phyloP scores from a whole-genome alignment of 2,113 vertebrate species.

The Megaceryle maxima region DNA sequence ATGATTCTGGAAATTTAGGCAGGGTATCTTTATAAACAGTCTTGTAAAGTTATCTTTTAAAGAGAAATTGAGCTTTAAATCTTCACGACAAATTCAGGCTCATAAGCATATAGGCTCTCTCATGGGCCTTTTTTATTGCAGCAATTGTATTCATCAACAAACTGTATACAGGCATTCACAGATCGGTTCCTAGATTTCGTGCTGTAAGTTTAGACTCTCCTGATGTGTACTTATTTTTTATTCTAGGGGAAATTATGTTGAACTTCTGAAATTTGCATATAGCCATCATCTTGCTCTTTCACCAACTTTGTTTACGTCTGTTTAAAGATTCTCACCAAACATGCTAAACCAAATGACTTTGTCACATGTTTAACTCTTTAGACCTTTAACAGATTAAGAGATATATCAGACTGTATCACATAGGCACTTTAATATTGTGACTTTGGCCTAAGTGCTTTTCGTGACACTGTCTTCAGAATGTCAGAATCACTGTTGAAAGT shows the following conservation, averaged over 20 bases:
- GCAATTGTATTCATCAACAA: neutral
- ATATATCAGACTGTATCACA: neutral
- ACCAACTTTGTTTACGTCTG: neutral
- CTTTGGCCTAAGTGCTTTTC: neutral
- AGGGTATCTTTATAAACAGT: slow-evolving; percentile 13
- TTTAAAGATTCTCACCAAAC: neutral
- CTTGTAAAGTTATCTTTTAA: slow-evolving; percentile 14
- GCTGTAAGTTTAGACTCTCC: neutral
- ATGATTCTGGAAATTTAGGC: neutral
- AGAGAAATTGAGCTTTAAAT: neutral
- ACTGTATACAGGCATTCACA: neutral
- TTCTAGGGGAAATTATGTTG: neutral
- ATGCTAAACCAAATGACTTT: neutral
- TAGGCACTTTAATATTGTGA: neutral
- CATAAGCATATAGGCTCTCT: neutral
- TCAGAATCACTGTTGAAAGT: neutral
- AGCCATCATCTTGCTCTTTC: neutral
- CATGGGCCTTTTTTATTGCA: neutral
- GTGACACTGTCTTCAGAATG: neutral
- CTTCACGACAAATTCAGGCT: neutral
- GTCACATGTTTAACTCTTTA: neutral
- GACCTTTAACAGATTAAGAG: neutral
- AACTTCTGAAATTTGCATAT: neutral
- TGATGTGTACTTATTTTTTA: neutral
- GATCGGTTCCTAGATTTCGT: neutral